Evolutionary conservation across 1,140 invertebrate species (phyloP).

Genomic region (Bombus pascuorum): DNA sequence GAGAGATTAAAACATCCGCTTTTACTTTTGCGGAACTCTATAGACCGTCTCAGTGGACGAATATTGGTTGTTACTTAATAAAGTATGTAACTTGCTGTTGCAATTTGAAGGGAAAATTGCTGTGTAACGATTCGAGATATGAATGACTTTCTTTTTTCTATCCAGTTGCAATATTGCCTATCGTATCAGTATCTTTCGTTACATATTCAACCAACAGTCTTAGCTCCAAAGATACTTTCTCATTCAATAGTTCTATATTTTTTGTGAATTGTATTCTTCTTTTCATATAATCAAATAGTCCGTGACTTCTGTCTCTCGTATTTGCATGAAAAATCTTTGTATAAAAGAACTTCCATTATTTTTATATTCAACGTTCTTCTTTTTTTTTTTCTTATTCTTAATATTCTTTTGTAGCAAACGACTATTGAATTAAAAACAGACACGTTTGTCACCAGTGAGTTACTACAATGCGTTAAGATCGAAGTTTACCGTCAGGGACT

Average conservation of each 20-base stretch:
- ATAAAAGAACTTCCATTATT: too few relatives aligned
- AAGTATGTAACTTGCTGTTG: neutral
- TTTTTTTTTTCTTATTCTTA: too few relatives aligned
- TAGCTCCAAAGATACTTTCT: neutral
- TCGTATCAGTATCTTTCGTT: neutral
- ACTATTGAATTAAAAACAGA: too few relatives aligned
- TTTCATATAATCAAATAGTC: neutral
- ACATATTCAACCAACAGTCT: neutral
- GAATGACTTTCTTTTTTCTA: neutral
- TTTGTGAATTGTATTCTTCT: neutral
- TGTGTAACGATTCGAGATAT: neutral
- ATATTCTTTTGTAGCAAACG: too few relatives aligned
- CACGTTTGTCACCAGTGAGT: too few relatives aligned
- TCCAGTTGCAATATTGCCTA: neutral
- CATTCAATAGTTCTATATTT: neutral
- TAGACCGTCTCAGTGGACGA: neutral
- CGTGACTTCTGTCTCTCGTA: neutral
- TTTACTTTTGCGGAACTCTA: neutral
- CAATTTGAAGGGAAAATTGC: neutral
- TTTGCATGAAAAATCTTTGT: neutral
- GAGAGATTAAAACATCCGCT: neutral
- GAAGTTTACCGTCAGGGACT: conserved; percentile 1
- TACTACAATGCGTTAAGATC: neutral
- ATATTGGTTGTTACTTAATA: neutral
- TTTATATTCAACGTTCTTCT: too few relatives aligned